Conservation (phyloP, 2,888 invertebrate species). For the Thereva unica region DNA sequence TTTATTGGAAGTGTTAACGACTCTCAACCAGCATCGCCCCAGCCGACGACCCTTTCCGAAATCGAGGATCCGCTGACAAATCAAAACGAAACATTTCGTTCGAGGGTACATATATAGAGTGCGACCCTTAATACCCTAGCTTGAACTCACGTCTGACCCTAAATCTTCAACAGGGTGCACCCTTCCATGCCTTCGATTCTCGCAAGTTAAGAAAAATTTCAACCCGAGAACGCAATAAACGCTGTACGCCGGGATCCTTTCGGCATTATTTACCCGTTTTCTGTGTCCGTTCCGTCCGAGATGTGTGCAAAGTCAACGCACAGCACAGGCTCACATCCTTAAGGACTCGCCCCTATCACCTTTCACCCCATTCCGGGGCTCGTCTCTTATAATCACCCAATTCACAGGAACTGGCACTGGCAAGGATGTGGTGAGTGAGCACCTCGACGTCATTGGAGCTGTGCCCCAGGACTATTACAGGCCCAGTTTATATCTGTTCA, state of each 20-base stretch:
- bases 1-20: conserved; percentile 29
- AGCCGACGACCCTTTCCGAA: neutral
- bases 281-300: neutral
- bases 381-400: neutral
- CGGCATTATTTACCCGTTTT: neutral
- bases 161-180: neutral
- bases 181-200: conserved; percentile 2
- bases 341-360: neutral
- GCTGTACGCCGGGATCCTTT: neutral
- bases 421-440: neutral
- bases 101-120: neutral
- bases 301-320: neutral
- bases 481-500: neutral
- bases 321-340: neutral
- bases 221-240: conserved; percentile 20
- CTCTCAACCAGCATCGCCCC: conserved; percentile 1
- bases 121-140: neutral
- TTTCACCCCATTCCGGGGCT: neutral
- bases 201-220: conserved; percentile 4
- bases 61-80: conserved; percentile 16
- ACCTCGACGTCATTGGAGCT: neutral
- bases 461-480: neutral
- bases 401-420: neutral
- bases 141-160: no score
- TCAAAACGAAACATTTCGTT: conserved; percentile 17